A percentile compares a stretch with the other conserved stretches of the same genome.
These are phyloP conservation scores for Didymodactylos carnosus DNA, from an alignment of 2,888 invertebrate genomes.

Conservation along the genomic window DNA sequence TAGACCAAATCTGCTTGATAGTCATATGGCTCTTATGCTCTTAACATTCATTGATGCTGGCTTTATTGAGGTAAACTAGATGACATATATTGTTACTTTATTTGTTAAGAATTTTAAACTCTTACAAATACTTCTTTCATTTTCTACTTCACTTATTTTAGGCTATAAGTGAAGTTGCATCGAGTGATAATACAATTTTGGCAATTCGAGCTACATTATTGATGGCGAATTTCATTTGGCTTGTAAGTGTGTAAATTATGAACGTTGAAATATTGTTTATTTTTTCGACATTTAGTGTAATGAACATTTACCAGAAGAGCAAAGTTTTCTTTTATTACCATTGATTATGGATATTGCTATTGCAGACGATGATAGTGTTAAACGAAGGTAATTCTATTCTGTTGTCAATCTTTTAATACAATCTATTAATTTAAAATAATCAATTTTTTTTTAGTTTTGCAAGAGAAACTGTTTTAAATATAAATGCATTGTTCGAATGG, in stretches of 20 bases:
- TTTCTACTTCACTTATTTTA: slow-evolving; percentile 18
- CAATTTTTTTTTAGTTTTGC: background rate
- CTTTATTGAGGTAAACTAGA: slow-evolving; percentile 44
- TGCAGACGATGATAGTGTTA: slow-evolving; percentile 1
- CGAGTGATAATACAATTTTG: slow-evolving; percentile 59
- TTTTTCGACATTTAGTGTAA: background rate
- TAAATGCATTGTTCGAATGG: background rate
- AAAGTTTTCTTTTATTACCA: background rate
- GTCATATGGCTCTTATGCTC: slow-evolving; percentile 66
- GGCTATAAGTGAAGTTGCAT: slow-evolving; percentile 72
- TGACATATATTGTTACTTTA: background rate
- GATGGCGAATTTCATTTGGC: slow-evolving; percentile 63
- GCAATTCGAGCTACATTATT: slow-evolving; percentile 75
- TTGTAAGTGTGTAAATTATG: slow-evolving; percentile 36
- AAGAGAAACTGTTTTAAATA: background rate
- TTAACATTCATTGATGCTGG: slow-evolving; percentile 70
- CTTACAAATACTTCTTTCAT: background rate
- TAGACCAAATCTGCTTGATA: slow-evolving; percentile 67
- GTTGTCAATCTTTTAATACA: background rate
- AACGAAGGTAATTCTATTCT: background rate
- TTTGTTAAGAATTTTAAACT: background rate
- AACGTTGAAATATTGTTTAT: background rate
- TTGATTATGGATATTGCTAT: background rate
- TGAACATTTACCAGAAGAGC: background rate
- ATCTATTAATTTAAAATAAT: too few species aligned